Evolutionary conservation across 2,113 vertebrate species (phyloP), one percentile per base, ranked within the genome.

Genomic region (Corynorhinus townsendii): DNA sequence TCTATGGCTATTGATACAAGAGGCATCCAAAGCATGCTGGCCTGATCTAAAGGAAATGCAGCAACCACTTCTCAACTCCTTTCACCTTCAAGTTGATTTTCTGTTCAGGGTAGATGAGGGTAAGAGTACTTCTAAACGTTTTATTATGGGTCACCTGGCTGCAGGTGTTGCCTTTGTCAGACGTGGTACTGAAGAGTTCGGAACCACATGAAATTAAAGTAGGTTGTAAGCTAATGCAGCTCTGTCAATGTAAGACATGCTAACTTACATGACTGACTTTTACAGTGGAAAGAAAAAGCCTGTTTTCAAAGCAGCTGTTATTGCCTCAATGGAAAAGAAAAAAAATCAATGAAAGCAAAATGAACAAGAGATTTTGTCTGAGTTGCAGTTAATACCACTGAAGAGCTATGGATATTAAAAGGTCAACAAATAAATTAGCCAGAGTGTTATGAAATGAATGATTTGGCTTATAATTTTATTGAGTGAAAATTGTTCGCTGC

Each of bases 331-430:
- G 96, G 95, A 91, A 99, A 99, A 49, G n/a, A 98, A 98, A 97
- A 98, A 99, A 99, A 99, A 99, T 99, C 99, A 99, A 99, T 99
- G 99, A 97, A 98, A 98, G 98, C 97, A 99, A 99, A 99, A 99
- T 99, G 99, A 99, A 99, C 99, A 99, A 97, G 98, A 97, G 96
- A 98, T 98, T 98, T 98, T 98, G 98, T 98, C 98, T 98, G 98
- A 98, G 98, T 98, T 98, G 98, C 98, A 99, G 99, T 99, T 99
- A 99, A 99, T 99, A 98, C 98, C 96, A 94, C 98, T 98, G 98
- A 98, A 98, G 98, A 98, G 97, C 98, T 98, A 98, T 98, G 98
- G 98, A 98, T 98, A 98, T 98, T 98, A 98, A 98, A 98, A 98
- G 98, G 98, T 98, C 98, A 98, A 98, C 98, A 98, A 98, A 98